phyloP scores from a whole-genome alignment of 2,113 vertebrate genomes.

The Macheiramphus alcinus region DNA sequence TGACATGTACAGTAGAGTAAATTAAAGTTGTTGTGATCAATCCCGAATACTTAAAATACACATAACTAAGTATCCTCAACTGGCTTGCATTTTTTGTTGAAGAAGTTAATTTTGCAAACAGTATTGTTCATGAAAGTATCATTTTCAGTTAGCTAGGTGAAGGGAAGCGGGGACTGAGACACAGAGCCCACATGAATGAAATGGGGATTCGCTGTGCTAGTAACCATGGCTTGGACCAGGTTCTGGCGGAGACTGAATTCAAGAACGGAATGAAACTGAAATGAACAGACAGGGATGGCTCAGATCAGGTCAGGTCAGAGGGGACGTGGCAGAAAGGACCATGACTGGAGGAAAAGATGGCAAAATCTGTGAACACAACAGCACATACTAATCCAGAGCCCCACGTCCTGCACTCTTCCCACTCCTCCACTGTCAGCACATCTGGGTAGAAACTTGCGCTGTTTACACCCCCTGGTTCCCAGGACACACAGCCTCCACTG shows the following conservation, averaged over 20 bases:
- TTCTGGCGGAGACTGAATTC: background rate
- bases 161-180: background rate
- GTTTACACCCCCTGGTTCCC: background rate
- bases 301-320: background rate
- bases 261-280: background rate
- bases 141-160: background rate
- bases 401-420: background rate
- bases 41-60: background rate
- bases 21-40: background rate
- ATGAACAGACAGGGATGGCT: background rate
- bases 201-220: background rate
- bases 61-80: background rate
- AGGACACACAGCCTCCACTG: background rate
- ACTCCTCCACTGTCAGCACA: background rate
- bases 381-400: background rate
- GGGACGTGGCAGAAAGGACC: background rate
- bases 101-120: background rate
- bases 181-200: background rate
- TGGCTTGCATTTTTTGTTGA: background rate
- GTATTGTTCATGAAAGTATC: background rate
- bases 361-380: background rate
- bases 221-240: background rate
- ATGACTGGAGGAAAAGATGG: background rate
- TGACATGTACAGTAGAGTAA: background rate
- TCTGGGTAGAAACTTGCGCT: background rate